Evolutionary conservation across 2,113 vertebrate species (phyloP).

Genomic region (Micronycteris hirsuta): DNA sequence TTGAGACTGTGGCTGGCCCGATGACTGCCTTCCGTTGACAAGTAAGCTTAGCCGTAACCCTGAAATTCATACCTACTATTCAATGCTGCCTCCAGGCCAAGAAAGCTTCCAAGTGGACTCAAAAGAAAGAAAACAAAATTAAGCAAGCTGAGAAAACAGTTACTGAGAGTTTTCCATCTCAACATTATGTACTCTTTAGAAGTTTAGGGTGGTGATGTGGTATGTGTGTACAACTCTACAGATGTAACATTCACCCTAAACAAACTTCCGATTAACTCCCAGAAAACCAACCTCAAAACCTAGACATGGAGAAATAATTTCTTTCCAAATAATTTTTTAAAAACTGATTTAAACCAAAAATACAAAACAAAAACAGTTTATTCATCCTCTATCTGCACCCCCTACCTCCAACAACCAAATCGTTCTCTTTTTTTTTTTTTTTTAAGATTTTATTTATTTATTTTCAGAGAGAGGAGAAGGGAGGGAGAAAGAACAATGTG

Average conservation of each 20-base stretch:
- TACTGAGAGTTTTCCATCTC: neutral
- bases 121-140: slow-evolving; percentile 4
- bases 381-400: neutral
- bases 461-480: too few relatives aligned
- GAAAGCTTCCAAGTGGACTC: slow-evolving; percentile 17
- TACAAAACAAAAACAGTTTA: neutral
- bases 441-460: too few relatives aligned
- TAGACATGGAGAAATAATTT: neutral
- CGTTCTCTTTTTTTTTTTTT: neutral
- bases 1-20: slow-evolving; percentile 41
- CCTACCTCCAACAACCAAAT: neutral
- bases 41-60: slow-evolving; percentile 31
- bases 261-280: neutral
- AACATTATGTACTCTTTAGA: neutral
- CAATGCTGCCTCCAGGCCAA: slow-evolving; percentile 29
- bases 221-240: neutral
- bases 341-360: neutral
- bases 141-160: slow-evolving; percentile 36
- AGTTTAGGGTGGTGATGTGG: neutral
- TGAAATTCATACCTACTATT: slow-evolving; percentile 59
- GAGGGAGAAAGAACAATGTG: too few relatives aligned
- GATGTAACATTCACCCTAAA: neutral
- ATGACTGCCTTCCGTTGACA: slow-evolving; percentile 47
- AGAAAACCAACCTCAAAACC: neutral
- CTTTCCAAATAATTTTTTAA: neutral